Evolutionary conservation across 2,113 vertebrate genomes (phyloP).

Genomic region (Cephalopterus ornatus): DNA sequence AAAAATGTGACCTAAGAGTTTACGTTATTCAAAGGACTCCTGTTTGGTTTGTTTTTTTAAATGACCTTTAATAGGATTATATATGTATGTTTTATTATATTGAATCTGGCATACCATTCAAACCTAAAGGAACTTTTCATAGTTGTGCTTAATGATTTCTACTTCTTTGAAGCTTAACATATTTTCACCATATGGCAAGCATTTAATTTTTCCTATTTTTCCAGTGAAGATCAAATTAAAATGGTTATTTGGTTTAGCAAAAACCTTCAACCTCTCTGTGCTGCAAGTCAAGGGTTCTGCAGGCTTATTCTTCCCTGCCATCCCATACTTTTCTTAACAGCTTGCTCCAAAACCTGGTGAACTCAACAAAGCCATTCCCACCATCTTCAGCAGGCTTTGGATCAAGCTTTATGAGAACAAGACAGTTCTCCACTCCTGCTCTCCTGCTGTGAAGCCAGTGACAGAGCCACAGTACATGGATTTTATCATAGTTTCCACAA

Average conservation of each 20-base stretch:
- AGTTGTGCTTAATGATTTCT: slow-evolving; percentile 43
- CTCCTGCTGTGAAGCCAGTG: background rate
- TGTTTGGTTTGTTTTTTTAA: background rate
- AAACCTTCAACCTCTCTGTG: background rate
- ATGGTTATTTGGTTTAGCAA: background rate
- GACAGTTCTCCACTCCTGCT: background rate
- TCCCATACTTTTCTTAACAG: background rate
- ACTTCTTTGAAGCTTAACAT: slow-evolving; percentile 54
- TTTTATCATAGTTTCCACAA: background rate
- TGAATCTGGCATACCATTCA: slow-evolving; percentile 47
- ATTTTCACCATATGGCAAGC: slow-evolving; percentile 60
- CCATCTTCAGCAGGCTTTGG: background rate
- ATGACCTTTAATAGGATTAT: slow-evolving; percentile 18
- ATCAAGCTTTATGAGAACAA: background rate
- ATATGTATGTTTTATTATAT: slow-evolving; percentile 13
- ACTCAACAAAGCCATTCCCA: background rate
- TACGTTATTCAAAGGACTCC: background rate
- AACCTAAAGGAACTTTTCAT: slow-evolving; percentile 15
- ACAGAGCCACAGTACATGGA: background rate
- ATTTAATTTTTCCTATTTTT: slow-evolving; percentile 40
- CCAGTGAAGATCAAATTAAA: slow-evolving; percentile 12
- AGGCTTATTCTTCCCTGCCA: background rate
- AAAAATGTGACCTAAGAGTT: background rate
- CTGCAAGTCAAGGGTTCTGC: background rate
- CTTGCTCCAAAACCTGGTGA: background rate